phyloP scores from a whole-genome alignment of 2,113 vertebrate genomes.

The Pyxicephalus adspersus region DNA sequence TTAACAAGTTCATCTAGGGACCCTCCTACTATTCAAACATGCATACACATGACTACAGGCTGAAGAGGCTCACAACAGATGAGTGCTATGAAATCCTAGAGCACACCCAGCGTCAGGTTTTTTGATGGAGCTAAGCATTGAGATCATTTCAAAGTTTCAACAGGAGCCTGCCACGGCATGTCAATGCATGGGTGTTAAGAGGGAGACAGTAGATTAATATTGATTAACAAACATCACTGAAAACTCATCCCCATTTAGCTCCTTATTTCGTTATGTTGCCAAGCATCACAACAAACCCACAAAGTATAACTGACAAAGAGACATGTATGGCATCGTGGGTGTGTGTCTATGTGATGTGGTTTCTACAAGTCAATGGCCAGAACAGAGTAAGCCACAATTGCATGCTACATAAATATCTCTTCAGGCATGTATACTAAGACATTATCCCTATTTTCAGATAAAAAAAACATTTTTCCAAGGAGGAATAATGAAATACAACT shows the following conservation, averaged over 20 bases:
- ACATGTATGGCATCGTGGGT: slow-evolving; percentile 3
- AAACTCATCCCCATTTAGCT: slow-evolving; percentile 1
- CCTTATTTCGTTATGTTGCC: slow-evolving; percentile 16
- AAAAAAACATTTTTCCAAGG: too few species aligned
- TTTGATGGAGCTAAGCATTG: slow-evolving; percentile 16
- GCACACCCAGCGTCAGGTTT: slow-evolving; percentile 21
- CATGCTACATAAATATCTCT: slow-evolving; percentile 30
- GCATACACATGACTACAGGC: slow-evolving; percentile 27
- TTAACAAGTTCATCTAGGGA: slow-evolving; percentile 21
- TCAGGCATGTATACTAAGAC: not conserved
- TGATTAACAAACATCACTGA: slow-evolving; percentile 11
- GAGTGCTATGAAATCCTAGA: slow-evolving; percentile 26
- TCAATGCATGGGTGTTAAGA: slow-evolving; percentile 37
- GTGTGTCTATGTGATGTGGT: slow-evolving; percentile 34
- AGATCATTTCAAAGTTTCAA: slow-evolving; percentile 32
- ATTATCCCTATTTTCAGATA: too few species aligned
- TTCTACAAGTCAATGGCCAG: not conserved
- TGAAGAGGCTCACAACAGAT: not conserved
- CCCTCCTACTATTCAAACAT: slow-evolving; percentile 45
- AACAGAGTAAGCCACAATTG: slow-evolving; percentile 40
- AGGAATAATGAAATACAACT: too few species aligned
- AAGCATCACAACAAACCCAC: slow-evolving; percentile 41
- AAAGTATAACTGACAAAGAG: slow-evolving; percentile 11
- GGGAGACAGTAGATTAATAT: slow-evolving; percentile 7
- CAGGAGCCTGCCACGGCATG: slow-evolving; percentile 29